Percentiles rank a stretch among this genome's conserved stretches.
Evolutionary conservation across 1,140 invertebrate species (phyloP).

Genomic region (Drosophila nikananu): DNA sequence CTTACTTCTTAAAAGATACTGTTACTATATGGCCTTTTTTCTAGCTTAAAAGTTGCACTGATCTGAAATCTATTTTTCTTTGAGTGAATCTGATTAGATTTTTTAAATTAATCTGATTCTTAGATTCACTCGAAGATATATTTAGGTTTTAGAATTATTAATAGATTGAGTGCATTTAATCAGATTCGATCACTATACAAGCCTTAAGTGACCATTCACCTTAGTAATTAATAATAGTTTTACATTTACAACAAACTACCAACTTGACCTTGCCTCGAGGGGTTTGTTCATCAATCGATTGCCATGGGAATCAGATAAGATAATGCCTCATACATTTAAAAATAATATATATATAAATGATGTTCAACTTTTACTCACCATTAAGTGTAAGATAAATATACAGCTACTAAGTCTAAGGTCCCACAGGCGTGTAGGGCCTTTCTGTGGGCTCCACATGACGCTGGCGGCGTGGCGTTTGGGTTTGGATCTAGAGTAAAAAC

Average conservation of each 20-base stretch:
- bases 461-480: constrained; percentile 63
- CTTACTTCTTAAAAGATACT: background rate
- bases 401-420: constrained; percentile 83
- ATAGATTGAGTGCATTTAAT: background rate
- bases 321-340: background rate
- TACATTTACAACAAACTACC: background rate
- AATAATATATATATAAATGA: background rate
- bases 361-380: constrained; percentile 64
- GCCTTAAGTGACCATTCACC: too few relatives aligned
- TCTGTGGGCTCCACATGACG: constrained; percentile 85
- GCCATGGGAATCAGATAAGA: background rate
- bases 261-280: background rate
- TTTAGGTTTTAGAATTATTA: too few relatives aligned
- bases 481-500: constrained; percentile 39
- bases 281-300: background rate
- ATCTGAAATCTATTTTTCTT: background rate
- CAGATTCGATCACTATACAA: background rate
- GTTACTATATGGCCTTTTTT: background rate
- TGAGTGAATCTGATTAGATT: background rate
- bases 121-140: too few relatives aligned
- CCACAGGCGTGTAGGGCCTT: constrained; percentile 85
- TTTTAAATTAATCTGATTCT: too few relatives aligned
- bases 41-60: background rate
- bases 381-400: constrained; percentile 85
- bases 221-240: background rate